Base-by-base conservation (phyloP, 2,797 vertebrate genomes). In the Coranthus polyacanthus region DNA sequence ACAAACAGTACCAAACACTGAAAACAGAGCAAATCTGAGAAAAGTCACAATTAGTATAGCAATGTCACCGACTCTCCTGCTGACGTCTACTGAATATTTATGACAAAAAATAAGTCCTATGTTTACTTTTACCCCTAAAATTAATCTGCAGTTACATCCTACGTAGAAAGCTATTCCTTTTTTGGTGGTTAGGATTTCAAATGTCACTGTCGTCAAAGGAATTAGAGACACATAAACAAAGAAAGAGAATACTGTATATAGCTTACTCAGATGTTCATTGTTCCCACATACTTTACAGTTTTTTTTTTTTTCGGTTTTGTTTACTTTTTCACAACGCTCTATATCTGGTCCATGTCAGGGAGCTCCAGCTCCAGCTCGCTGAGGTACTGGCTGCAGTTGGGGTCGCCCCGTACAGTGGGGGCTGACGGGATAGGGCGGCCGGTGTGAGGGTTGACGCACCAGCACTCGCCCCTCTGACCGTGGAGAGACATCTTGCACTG, bases 401-500 rank as follows among this genome's bases (percentile, higher is more conserved):
- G 97, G 90, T 99, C 97, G 1, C 97, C 97, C 1, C 97, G 94
- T 77, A 98, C 93, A 6, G 94, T 95, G 29, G 96, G 97, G 4
- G 96, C 94, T 0, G 93, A 94, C 49, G 94, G 93, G 83, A 98
- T 96, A 16, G 91, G 87, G 72, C 94, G 95, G 32, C 98, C 97
- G 0, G 96, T 96, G 84, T 96, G 94, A 41, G 97, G 96, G 90
- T 96, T 95, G 54, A 99, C 97, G 0, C 98, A 99, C 98, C 98
- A 98, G 88, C 98, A 99, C 87, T 99, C 98, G 0, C 98, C 98
- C 20, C 98, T 93, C 85, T 98, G 96, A 57, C 98, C 98, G 0
- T 99, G 97, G 79, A 98, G 93, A 1, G 97, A 98, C 96, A 98
- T 99, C 94, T 98, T 99, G 89, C 97, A 99, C 98, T 99, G 89